Percentiles rank a stretch among this genome's conserved stretches.
phyloP scores from a whole-genome alignment of 2,888 invertebrate species.

The Tinea pellionella region DNA sequence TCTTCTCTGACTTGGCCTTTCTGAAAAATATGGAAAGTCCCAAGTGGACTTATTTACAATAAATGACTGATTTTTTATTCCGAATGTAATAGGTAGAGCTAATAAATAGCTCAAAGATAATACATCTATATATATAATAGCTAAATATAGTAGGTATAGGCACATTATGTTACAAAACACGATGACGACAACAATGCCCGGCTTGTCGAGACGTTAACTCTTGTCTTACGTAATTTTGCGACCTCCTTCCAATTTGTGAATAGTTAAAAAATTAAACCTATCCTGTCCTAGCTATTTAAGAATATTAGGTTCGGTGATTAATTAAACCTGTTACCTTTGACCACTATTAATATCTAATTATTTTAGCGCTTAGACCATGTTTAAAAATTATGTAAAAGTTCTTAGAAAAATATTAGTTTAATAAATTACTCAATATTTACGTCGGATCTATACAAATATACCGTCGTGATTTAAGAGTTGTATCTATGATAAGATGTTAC shows the following conservation, averaged over 20 bases:
- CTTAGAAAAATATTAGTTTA: neutral
- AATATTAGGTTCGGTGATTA: neutral
- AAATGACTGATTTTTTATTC: too few relatives aligned
- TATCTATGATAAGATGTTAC: neutral
- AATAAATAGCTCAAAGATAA: too few relatives aligned
- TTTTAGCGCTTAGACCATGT: too few relatives aligned
- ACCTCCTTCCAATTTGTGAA: constrained; percentile 2
- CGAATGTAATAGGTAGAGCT: neutral
- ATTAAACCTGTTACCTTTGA: too few relatives aligned
- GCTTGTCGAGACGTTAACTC: neutral
- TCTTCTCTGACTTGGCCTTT: too few relatives aligned
- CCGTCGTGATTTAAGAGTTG: neutral
- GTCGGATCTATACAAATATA: neutral
- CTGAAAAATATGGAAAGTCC: too few relatives aligned
- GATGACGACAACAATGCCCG: neutral
- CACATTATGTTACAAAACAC: neutral
- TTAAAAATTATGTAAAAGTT: neutral
- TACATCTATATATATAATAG: neutral
- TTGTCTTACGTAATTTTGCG: neutral
- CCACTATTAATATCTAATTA: too few relatives aligned
- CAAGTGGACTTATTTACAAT: too few relatives aligned
- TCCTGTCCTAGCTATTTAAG: too few relatives aligned
- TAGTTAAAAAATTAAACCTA: too few relatives aligned
- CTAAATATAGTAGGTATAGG: neutral
- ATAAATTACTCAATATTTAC: neutral